Percentiles rank a stretch among this genome's conserved stretches.
Evolutionary conservation across 2,113 vertebrate species (phyloP).

Genomic region (Apodemus speciosus): DNA sequence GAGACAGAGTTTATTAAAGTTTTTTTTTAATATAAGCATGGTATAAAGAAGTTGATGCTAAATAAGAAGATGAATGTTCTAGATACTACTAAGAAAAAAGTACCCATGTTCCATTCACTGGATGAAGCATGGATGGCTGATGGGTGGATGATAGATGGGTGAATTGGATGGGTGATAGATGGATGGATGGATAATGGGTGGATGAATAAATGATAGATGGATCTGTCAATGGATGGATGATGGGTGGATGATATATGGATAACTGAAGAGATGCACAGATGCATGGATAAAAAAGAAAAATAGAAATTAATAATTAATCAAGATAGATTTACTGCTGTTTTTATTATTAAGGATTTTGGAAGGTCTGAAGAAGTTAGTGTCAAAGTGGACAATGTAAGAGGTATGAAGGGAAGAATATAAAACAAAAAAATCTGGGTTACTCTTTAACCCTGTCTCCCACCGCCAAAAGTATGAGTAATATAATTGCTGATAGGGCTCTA

Average conservation of each 20-base stretch:
- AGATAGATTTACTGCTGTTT: background rate
- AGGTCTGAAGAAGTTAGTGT: background rate
- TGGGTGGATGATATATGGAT: too few relatives aligned
- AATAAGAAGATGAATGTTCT: background rate
- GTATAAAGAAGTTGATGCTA: background rate
- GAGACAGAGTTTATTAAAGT: background rate
- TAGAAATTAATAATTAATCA: background rate
- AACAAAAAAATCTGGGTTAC: background rate
- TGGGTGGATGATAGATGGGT: background rate
- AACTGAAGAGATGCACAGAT: background rate
- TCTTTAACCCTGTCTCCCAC: background rate
- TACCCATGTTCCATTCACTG: background rate
- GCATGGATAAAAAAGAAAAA: too few relatives aligned
- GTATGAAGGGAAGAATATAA: background rate
- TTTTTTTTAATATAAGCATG: constrained; percentile 19
- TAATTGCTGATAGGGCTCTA: background rate
- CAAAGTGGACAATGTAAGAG: background rate
- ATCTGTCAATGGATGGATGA: too few relatives aligned
- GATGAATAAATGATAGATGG: background rate
- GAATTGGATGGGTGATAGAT: too few relatives aligned
- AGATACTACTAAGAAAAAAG: background rate
- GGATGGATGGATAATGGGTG: background rate
- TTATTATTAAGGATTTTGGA: background rate
- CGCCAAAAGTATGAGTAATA: background rate
- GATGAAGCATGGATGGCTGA: background rate